Percentiles rank a stretch among this genome's conserved stretches.
Conservation (phyloP, 2,113 vertebrate species). For the Merops nubicus region DNA sequence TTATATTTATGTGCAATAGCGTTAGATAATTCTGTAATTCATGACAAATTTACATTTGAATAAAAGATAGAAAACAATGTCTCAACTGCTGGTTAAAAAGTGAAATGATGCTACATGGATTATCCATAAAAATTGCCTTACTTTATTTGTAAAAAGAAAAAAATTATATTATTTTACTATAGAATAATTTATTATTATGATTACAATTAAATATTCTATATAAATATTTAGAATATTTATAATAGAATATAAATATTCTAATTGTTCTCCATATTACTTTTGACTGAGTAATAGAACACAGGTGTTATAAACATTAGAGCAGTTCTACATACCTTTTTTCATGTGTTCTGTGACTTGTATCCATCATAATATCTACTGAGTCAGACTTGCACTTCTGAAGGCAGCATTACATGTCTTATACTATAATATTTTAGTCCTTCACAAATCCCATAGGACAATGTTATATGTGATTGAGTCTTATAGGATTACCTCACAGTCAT, state of each 20-base stretch:
- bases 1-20: not conserved
- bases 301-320: not conserved
- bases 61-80: not conserved
- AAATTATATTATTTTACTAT: not conserved
- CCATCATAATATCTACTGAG: not conserved
- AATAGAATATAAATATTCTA: too few species aligned
- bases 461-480: conserved; percentile 43
- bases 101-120: not conserved
- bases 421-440: conserved; percentile 16
- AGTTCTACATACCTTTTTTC: not conserved
- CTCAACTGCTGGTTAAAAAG: not conserved
- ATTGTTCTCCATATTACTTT: not conserved
- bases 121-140: not conserved
- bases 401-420: not conserved
- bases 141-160: not conserved
- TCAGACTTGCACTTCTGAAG: not conserved
- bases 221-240: too few species aligned
- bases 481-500: conserved; percentile 42
- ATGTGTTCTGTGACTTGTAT: not conserved
- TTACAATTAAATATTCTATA: not conserved
- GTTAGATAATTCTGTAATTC: not conserved
- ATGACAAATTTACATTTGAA: not conserved
- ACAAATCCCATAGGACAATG: conserved; percentile 27
- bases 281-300: not conserved
- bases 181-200: not conserved